These are phyloP conservation scores for Oncorhynchus nerka DNA, from an alignment of 2,113 vertebrate genomes.

Conservation along the genomic window DNA sequence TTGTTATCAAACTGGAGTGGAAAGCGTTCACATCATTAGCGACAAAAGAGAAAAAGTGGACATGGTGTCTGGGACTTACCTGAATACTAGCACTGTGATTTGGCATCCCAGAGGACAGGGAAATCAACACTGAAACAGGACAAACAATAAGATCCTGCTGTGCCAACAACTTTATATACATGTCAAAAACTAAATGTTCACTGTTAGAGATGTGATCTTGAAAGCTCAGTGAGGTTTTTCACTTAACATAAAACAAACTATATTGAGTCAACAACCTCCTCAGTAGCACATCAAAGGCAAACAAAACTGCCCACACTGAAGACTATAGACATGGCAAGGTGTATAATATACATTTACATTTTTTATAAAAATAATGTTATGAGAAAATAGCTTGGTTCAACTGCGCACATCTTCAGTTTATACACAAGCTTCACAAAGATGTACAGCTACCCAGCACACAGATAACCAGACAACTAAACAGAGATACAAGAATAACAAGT, in stretches of 20 bases:
- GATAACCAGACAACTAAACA: no score
- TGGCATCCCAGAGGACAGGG: constrained; percentile 97
- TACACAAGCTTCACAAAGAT: not conserved
- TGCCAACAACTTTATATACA: not conserved
- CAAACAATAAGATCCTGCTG: not conserved
- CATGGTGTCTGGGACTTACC: constrained; percentile 71
- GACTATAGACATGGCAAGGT: no score
- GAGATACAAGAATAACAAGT: constrained; percentile 3
- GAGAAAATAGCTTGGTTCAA: not conserved
- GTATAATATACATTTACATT: no score
- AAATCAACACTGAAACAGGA: constrained; percentile 88
- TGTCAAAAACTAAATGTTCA: not conserved
- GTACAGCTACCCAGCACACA: not conserved
- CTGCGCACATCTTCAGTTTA: not conserved
- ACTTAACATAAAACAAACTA: not conserved
- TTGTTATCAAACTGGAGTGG: constrained; percentile 35
- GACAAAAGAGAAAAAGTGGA: not conserved
- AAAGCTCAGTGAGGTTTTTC: not conserved
- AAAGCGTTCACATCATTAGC: constrained; percentile 37
- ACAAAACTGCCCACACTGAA: no score
- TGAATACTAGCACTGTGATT: constrained; percentile 99
- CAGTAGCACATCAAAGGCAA: not conserved
- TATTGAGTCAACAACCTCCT: not conserved
- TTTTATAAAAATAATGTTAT: no score
- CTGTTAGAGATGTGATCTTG: not conserved